Percentiles rank a stretch among this genome's conserved stretches.
phyloP scores from a whole-genome alignment of 2,113 vertebrate genomes.

The Megaceryle torquata region DNA sequence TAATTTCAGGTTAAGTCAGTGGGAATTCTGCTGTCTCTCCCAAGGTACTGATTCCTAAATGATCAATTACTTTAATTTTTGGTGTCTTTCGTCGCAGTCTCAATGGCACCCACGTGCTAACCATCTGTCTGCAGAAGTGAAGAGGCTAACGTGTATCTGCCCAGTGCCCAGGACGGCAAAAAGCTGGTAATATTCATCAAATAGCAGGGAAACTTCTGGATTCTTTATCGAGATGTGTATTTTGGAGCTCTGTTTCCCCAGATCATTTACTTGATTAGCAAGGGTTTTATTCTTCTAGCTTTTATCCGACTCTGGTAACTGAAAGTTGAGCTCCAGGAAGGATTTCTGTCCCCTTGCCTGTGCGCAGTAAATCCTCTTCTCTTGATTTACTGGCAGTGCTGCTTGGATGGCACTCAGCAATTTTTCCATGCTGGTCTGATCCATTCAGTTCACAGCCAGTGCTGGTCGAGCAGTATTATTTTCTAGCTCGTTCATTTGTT shows the following conservation, averaged over 20 bases:
- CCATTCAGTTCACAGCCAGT: neutral
- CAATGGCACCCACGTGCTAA: neutral
- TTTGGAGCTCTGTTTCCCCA: neutral
- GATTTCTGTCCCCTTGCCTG: neutral
- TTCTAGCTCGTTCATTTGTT: neutral
- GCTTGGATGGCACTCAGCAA: neutral
- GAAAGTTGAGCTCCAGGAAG: neutral
- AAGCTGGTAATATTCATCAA: neutral
- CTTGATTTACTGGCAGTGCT: neutral
- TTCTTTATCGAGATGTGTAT: neutral
- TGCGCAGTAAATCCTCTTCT: neutral
- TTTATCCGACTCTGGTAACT: neutral
- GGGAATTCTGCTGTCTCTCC: neutral
- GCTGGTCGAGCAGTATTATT: neutral
- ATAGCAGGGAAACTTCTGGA: neutral
- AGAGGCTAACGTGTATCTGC: neutral
- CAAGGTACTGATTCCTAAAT: neutral
- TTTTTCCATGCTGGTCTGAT: too few species aligned
- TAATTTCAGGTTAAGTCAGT: neutral
- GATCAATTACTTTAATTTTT: neutral
- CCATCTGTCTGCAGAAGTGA: neutral
- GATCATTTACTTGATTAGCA: neutral
- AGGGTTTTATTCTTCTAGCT: neutral
- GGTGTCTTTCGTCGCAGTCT: neutral
- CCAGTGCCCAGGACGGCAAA: neutral